A percentile compares a stretch with the other conserved stretches of the same genome.
These are phyloP conservation scores for Numida meleagris DNA, from an alignment of 2,113 vertebrate species.

Conservation along the genomic window DNA sequence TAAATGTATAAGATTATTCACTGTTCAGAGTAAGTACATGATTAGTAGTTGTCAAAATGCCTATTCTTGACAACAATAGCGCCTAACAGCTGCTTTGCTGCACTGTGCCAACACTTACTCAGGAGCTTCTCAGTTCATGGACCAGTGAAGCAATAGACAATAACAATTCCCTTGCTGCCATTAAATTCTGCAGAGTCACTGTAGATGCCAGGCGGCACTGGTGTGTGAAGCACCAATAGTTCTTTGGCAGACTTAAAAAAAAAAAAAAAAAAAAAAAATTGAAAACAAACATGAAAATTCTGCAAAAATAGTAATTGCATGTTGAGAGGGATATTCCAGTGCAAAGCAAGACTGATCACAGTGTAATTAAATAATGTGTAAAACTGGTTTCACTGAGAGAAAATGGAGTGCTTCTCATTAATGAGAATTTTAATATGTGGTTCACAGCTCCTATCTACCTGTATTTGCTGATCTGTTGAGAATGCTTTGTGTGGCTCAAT, in stretches of 20 bases:
- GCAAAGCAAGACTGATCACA: not conserved
- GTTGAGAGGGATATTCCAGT: not conserved
- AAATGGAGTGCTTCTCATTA: accelerated
- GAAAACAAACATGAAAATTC: not conserved
- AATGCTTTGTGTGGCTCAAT: not conserved
- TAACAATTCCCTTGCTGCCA: constrained; percentile 4
- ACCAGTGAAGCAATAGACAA: constrained; percentile 46
- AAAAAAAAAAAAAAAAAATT: not conserved
- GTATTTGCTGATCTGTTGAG: not conserved
- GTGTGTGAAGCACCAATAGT: not conserved
- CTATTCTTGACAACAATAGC: constrained; percentile 25
- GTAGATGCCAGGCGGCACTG: constrained; percentile 5
- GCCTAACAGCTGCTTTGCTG: constrained; percentile 55
- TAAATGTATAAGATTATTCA: constrained; percentile 45
- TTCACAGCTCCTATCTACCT: not conserved
- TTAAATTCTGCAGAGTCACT: not conserved
- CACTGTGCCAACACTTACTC: constrained; percentile 34
- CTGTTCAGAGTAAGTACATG: constrained; percentile 54
- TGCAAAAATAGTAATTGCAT: accelerated
- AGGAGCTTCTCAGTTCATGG: constrained; percentile 32
- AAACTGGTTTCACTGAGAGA: not conserved
- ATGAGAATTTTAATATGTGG: accelerated
- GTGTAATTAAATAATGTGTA: not conserved
- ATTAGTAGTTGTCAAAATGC: constrained; percentile 61
- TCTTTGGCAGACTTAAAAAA: not conserved